A percentile compares a stretch with the other conserved stretches of the same genome.
phyloP scores from a whole-genome alignment of 2,113 vertebrate genomes.

The Enhydra lutris region DNA sequence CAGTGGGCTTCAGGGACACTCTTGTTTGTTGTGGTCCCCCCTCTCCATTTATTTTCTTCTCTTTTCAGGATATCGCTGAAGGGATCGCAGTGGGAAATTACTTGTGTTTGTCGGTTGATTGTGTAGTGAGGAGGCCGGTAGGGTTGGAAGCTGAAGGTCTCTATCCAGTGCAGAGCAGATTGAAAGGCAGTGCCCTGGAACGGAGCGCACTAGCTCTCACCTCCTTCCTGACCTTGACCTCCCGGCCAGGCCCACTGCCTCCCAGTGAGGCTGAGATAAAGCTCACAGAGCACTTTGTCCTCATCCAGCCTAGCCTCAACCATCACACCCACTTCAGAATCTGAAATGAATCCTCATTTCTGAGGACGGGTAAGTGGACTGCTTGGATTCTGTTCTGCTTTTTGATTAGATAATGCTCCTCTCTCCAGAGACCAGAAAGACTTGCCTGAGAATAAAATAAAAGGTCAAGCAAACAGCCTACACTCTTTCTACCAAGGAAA shows the following conservation, averaged over 20 bases:
- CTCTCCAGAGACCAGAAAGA: conserved; percentile 18
- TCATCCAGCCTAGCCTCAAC: neutral
- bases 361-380: neutral
- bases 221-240: conserved; percentile 72
- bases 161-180: conserved; percentile 71
- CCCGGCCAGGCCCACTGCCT: conserved; percentile 46
- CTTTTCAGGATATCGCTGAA: conserved; percentile 75
- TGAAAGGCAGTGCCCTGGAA: conserved; percentile 59
- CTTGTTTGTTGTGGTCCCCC: neutral
- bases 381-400: neutral
- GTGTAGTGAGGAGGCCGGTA: conserved; percentile 56
- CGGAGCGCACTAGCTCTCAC: neutral
- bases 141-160: conserved; percentile 70
- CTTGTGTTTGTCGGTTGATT: conserved; percentile 80
- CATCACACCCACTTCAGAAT: neutral
- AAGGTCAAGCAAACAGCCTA: conserved; percentile 58
- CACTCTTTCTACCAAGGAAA: conserved; percentile 38
- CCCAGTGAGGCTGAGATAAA: conserved; percentile 61
- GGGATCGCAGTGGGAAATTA: conserved; percentile 79
- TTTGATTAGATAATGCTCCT: conserved; percentile 50
- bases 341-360: neutral
- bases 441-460: conserved; percentile 50
- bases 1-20: neutral
- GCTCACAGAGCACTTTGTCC: conserved; percentile 1
- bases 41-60: conserved; percentile 32